Evolutionary conservation across 2,113 vertebrate genomes (phyloP), one percentile per base, ranked within the genome.

Genomic region (Stomatorhinus ivindoensis): DNA sequence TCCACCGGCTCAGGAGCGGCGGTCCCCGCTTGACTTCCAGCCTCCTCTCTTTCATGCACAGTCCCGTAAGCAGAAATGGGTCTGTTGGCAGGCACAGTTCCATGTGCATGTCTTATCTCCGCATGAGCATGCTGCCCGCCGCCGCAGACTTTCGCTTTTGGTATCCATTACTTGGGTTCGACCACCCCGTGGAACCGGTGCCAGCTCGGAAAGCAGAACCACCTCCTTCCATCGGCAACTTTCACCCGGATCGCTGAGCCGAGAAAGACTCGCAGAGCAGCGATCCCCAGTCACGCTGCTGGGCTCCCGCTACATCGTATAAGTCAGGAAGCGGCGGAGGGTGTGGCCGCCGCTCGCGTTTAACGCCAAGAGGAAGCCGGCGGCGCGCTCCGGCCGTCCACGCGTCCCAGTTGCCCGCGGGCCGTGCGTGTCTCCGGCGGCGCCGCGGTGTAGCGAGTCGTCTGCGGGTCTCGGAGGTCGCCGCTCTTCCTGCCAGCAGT

Each of bases 251-350:
- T 46, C n/a, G 19, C 76, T n/a, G 48, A 21, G 27, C 86, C 50
- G 50, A 58, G 47, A 48, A 42, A 86, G 65, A 50, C 39, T 84
- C 69, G 48, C 21, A 58, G 21, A 7, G 55, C 35, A 15, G 76
- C 47, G 46, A 31, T 50, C 39, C 46, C 10, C 91, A 92, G 92
- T 92, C 65, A 24, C 80, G 91, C 91, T 93, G 88, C 93, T 73
- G 92, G 91, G 92, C 92, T 93, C 94, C 93, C 93, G 94, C 93
- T 91, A 46, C 94, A 87, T 92, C 90, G 90, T 86, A 89, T 80
- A 89, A 94, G 94, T 94, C 94, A 96, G 96, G 95, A 96, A 96
- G 94, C 94, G 35, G 90, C 90, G 92, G 96, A 96, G 95, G 96
- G 96, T 96, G 96, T 95, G 96, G 95, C 95, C 95, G 93, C 90